Evolutionary conservation across 2,797 vertebrate species (phyloP), one percentile per base, ranked within the genome.

Genomic region (Neopelma chrysocephalum): DNA sequence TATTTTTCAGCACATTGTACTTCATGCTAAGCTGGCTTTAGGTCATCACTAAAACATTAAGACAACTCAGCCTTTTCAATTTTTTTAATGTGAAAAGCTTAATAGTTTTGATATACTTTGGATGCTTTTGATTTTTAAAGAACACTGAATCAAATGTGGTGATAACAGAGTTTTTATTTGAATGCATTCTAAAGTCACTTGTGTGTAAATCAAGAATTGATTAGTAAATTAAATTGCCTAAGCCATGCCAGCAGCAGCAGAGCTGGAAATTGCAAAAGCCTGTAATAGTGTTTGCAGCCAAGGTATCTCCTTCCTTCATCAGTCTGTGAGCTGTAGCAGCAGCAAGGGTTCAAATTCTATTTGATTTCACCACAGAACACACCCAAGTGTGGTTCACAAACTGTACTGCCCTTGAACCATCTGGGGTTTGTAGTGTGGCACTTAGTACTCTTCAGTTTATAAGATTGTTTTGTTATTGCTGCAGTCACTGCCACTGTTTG

Each of bases 141-240:
- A 89, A 68, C 14, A 20, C 34, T 56, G 70, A 79, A 70, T 87
- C 34, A 81, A 75, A 51, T 54, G 61, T 83, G 34, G 57, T 50
- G 60, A 50, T 82, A 79, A 79, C 31, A 43, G 38, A 56, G 48
- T 18, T 68, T 90, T 94, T 82, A 90, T 91, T 27, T 82, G 54
- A 96, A 90, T 61, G 66, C 45, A 54, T 94, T 90, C 68, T 72
- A 32, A 90, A 86, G 48, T 65, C 76, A 83, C 61, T 90, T 91
- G 73, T 84, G 73, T 89, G 77, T 95, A 97, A 94, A 95, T 89
- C 87, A 94, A 82, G 71, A 87, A 90, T 17, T 88, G 93, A 91
- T 93, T 90, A 64, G 66, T 84, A 93, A 94, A 96, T 90, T 94
- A 93, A 95, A 96, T 92, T 94, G 60, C 73, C 70, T 77, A 70